phyloP scores from a whole-genome alignment of 2,888 invertebrate species.

The Parnassius smintheus region DNA sequence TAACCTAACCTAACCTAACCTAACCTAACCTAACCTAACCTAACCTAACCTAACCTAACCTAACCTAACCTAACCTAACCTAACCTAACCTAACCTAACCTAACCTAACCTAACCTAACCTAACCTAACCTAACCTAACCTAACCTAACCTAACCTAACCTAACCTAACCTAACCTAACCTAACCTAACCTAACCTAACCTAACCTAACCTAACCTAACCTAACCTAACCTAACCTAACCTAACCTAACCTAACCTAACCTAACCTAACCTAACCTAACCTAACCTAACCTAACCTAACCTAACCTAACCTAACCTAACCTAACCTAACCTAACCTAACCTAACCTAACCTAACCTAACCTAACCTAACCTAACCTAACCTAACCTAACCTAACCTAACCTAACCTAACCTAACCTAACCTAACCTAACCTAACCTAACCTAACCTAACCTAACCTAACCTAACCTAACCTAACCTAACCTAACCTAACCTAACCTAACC shows the following conservation, averaged over 20 bases:
- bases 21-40: constrained; percentile 35
- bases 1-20: constrained; percentile 37
- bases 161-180: constrained; percentile 32
- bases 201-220: constrained; percentile 37
- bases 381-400: constrained; percentile 39
- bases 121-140: constrained; percentile 27
- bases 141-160: constrained; percentile 34
- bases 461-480: constrained; percentile 34
- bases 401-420: constrained; percentile 31
- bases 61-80: constrained; percentile 36
- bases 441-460: constrained; percentile 35
- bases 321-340: constrained; percentile 30
- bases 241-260: constrained; percentile 36
- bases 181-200: constrained; percentile 25
- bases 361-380: constrained; percentile 39
- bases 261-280: constrained; percentile 41
- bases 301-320: constrained; percentile 34
- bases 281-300: constrained; percentile 36
- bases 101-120: constrained; percentile 35
- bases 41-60: constrained; percentile 36
- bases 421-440: constrained; percentile 29
- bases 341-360: constrained; percentile 40
- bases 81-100: constrained; percentile 35
- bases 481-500: constrained; percentile 38
- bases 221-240: constrained; percentile 30